Evolutionary conservation across 2,797 vertebrate genomes (phyloP).

Genomic region (Otus scops): DNA sequence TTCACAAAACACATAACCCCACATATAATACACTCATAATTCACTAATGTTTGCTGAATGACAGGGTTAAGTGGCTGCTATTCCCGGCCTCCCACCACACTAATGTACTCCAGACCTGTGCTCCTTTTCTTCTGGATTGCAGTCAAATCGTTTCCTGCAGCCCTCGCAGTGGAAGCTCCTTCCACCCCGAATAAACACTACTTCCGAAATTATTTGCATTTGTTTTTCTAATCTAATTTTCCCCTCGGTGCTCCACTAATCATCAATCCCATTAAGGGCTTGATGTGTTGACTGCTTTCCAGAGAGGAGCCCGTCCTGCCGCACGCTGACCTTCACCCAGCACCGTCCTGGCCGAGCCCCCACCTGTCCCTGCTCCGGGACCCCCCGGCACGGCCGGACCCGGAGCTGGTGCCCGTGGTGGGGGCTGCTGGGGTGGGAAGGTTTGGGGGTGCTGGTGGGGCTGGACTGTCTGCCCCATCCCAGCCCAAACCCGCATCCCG

Average conservation of each 20-base stretch:
- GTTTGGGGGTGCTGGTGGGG: background rate
- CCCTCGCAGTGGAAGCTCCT: conserved; percentile 25
- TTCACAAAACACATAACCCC: conserved; percentile 26
- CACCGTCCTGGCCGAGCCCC: accelerated
- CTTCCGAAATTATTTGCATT: conserved; percentile 59
- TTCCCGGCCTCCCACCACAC: conserved; percentile 65
- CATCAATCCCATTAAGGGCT: conserved; percentile 36
- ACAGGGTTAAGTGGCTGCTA: conserved; percentile 72
- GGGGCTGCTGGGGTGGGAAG: accelerated
- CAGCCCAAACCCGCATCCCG: accelerated
- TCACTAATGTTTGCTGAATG: conserved; percentile 71
- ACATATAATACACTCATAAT: conserved; percentile 53
- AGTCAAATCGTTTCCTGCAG: conserved; percentile 61
- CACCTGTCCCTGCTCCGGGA: accelerated
- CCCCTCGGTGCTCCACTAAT: conserved; percentile 54
- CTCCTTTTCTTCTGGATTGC: conserved; percentile 50
- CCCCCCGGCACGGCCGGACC: accelerated
- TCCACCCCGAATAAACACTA: conserved; percentile 6
- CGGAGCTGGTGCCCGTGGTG: accelerated
- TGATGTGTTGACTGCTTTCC: conserved; percentile 30
- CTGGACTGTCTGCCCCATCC: background rate
- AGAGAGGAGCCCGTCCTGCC: background rate
- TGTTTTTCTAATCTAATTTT: conserved; percentile 67
- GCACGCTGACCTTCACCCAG: background rate
- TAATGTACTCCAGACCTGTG: conserved; percentile 62